Evolutionary conservation across 1,140 invertebrate species (phyloP).

Genomic region (Hyles euphorbiae): DNA sequence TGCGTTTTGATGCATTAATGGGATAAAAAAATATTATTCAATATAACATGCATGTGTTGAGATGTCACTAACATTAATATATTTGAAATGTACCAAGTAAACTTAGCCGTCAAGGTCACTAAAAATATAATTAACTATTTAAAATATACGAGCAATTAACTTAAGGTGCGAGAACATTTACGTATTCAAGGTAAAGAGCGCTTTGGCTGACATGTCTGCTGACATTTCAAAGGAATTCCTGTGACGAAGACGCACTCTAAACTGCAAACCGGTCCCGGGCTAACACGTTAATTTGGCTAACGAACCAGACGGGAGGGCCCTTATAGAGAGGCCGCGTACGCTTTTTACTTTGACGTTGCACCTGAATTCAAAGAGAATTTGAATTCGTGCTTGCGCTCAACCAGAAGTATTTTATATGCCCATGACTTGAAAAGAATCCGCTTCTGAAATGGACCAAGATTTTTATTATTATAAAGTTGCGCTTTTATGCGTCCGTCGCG

Average conservation of each 20-base stretch:
- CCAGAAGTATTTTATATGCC: constrained; percentile 3
- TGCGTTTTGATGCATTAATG: too few relatives aligned
- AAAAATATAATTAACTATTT: background rate
- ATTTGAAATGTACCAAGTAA: too few relatives aligned
- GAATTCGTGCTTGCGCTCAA: background rate
- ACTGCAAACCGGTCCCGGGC: constrained; percentile 36
- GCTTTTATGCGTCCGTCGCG: too few relatives aligned
- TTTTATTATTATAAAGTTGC: too few relatives aligned
- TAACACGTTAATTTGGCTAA: constrained; percentile 63
- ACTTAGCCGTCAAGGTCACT: too few relatives aligned
- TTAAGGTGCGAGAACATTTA: background rate
- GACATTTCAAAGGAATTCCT: constrained; percentile 27
- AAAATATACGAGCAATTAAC: background rate
- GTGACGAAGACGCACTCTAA: constrained; percentile 37
- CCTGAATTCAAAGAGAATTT: constrained; percentile 24
- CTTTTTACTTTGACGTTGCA: constrained; percentile 37
- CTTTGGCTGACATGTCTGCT: constrained; percentile 3
- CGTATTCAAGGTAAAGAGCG: constrained; percentile 4
- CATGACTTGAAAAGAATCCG: too few relatives aligned
- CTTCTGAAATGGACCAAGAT: too few relatives aligned
- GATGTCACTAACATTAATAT: too few relatives aligned
- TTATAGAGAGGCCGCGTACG: constrained; percentile 39
- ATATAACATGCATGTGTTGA: too few relatives aligned
- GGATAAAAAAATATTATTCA: too few relatives aligned
- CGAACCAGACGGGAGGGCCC: constrained; percentile 51